A percentile compares a stretch with the other conserved stretches of the same genome.
These are phyloP conservation scores for Verasper variegatus DNA, from an alignment of 2,113 vertebrate species.

Conservation along the genomic window DNA sequence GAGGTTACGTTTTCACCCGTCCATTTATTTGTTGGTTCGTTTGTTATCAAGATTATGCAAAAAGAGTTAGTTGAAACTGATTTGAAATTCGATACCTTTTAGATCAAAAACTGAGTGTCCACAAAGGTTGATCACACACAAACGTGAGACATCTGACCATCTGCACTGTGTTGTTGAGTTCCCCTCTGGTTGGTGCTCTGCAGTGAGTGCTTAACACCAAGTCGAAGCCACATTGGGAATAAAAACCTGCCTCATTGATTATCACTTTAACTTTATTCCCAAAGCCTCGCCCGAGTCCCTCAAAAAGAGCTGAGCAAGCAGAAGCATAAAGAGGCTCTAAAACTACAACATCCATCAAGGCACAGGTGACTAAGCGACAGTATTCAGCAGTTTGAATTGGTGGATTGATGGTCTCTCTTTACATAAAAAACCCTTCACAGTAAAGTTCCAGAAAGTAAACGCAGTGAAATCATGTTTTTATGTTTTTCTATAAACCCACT, in stretches of 20 bases:
- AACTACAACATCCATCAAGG: constrained; percentile 42
- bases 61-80: too few species aligned
- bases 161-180: too few species aligned
- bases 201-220: too few species aligned
- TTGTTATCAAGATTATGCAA: too few species aligned
- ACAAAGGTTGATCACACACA: too few species aligned
- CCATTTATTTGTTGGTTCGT: too few species aligned
- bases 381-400: constrained; percentile 30
- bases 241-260: background rate
- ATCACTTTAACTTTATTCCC: background rate
- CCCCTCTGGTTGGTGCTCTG: too few species aligned
- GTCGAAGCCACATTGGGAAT: background rate
- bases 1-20: too few species aligned
- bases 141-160: background rate
- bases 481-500: background rate
- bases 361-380: background rate
- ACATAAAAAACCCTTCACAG: background rate
- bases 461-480: background rate
- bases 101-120: too few species aligned
- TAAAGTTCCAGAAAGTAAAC: background rate
- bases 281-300: background rate
- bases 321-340: constrained; percentile 25
- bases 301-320: constrained; percentile 29
- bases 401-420: constrained; percentile 26
- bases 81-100: too few species aligned